phyloP scores from a whole-genome alignment of 2,797 vertebrate species.

The Sparus aurata region DNA sequence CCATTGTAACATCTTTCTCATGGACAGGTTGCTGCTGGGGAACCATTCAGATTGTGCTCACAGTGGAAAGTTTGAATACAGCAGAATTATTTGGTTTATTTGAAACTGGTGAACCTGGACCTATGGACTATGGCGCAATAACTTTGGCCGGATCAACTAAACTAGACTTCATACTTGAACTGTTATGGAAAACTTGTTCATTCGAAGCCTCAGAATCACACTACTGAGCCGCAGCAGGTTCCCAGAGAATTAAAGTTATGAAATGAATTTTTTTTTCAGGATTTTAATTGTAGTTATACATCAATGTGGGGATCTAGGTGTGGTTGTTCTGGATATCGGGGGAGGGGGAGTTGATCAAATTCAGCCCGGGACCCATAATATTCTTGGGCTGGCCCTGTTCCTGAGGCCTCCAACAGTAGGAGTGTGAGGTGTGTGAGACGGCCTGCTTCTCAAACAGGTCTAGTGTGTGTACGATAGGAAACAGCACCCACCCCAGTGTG shows the following conservation, averaged over 20 bases:
- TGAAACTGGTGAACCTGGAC: constrained; percentile 36
- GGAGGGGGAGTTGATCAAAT: constrained; percentile 12
- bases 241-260: background rate
- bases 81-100: constrained; percentile 44
- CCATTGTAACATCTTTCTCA: constrained; percentile 11
- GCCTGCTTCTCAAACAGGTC: constrained; percentile 44
- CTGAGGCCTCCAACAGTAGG: constrained; percentile 22
- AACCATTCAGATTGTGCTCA: background rate
- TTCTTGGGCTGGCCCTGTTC: constrained; percentile 16
- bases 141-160: constrained; percentile 40
- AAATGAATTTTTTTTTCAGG: background rate
- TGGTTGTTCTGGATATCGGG: constrained; percentile 12
- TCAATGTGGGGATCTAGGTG: constrained; percentile 3
- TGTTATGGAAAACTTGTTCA: constrained; percentile 25
- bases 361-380: constrained; percentile 28
- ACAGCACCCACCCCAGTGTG: constrained; percentile 65
- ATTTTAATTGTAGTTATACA: constrained; percentile 2
- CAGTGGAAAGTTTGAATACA: constrained; percentile 28
- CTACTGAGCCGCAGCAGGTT: background rate
- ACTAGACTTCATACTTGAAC: constrained; percentile 30
- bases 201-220: constrained; percentile 12
- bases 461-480: constrained; percentile 48
- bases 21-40: background rate
- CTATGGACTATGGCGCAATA: constrained; percentile 30
- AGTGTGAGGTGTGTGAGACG: constrained; percentile 45